phyloP scores from a whole-genome alignment of 2,113 vertebrate genomes.

The Echinops telfairi region DNA sequence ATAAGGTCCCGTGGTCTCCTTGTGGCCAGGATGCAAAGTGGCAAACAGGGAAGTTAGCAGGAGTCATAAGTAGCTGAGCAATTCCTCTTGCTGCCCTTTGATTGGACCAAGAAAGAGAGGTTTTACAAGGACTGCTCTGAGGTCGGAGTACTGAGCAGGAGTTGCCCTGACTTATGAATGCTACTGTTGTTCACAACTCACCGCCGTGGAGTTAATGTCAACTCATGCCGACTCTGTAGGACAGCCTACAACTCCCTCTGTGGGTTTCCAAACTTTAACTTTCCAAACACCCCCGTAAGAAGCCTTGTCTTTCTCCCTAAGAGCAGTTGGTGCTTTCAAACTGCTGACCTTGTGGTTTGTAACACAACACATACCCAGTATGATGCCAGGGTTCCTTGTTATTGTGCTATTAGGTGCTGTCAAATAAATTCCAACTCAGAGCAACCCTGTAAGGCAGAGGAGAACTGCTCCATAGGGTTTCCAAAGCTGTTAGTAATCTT shows the following conservation, averaged over 20 bases:
- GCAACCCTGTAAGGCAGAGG: too few relatives aligned
- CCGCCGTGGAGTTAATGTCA: neutral
- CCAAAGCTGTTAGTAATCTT: too few relatives aligned
- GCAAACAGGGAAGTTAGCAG: constrained; percentile 6
- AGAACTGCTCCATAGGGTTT: too few relatives aligned
- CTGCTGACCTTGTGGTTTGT: too few relatives aligned
- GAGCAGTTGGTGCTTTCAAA: neutral
- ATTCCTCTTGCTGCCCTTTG: neutral
- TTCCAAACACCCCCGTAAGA: neutral
- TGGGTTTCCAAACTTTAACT: neutral
- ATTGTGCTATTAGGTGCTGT: too few relatives aligned
- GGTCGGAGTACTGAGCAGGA: neutral
- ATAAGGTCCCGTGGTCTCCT: constrained; percentile 63
- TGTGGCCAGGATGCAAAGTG: constrained; percentile 33
- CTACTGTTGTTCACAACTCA: too few relatives aligned
- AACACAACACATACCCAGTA: too few relatives aligned
- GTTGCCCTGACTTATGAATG: neutral
- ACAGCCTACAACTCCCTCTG: neutral
- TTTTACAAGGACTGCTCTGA: neutral
- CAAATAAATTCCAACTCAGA: too few relatives aligned
- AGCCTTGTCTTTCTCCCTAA: neutral
- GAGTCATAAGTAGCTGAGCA: neutral
- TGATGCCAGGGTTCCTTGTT: too few relatives aligned
- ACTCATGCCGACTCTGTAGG: neutral
- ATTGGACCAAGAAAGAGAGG: neutral